A percentile compares a stretch with the other conserved stretches of the same genome.
Conservation (phyloP, 2,113 vertebrate species). For the Pelvicachromis taeniatus region DNA sequence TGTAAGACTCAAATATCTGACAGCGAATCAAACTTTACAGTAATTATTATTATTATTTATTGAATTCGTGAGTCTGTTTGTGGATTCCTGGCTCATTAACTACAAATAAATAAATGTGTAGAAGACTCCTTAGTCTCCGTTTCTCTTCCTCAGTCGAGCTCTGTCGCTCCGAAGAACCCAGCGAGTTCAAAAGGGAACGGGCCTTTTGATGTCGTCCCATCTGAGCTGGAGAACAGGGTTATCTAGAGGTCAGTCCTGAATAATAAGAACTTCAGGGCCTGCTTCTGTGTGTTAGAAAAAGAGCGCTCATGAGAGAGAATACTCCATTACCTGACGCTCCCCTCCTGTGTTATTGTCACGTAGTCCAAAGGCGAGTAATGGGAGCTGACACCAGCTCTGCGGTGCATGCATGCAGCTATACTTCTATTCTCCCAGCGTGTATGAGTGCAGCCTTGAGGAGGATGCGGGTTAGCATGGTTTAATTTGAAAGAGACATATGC, state of each 20-base stretch:
- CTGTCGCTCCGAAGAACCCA: slow-evolving; percentile 48
- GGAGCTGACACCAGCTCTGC: slow-evolving; percentile 26
- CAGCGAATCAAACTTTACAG: slow-evolving; percentile 21
- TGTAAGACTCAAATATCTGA: slow-evolving; percentile 8
- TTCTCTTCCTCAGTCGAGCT: slow-evolving; percentile 9
- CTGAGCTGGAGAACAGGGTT: slow-evolving; percentile 64
- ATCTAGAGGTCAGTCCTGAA: slow-evolving; percentile 67
- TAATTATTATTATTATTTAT: neutral
- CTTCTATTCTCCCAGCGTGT: neutral
- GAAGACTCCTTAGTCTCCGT: slow-evolving; percentile 3
- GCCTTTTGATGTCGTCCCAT: slow-evolving; percentile 70
- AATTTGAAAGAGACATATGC: slow-evolving; percentile 31
- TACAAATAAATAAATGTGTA: neutral
- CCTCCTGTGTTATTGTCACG: slow-evolving; percentile 41
- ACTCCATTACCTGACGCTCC: slow-evolving; percentile 54
- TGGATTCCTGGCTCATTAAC: neutral
- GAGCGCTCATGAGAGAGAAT: slow-evolving; percentile 53
- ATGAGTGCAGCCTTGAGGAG: neutral
- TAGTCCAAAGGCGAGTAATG: slow-evolving; percentile 32
- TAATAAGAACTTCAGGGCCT: slow-evolving; percentile 63
- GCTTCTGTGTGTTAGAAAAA: slow-evolving; percentile 3
- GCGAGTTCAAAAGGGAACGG: slow-evolving; percentile 66
- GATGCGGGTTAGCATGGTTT: neutral
- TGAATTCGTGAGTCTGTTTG: neutral
- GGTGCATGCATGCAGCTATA: neutral